Conservation (phyloP, 2,113 vertebrate genomes). For the Sorex araneus region DNA sequence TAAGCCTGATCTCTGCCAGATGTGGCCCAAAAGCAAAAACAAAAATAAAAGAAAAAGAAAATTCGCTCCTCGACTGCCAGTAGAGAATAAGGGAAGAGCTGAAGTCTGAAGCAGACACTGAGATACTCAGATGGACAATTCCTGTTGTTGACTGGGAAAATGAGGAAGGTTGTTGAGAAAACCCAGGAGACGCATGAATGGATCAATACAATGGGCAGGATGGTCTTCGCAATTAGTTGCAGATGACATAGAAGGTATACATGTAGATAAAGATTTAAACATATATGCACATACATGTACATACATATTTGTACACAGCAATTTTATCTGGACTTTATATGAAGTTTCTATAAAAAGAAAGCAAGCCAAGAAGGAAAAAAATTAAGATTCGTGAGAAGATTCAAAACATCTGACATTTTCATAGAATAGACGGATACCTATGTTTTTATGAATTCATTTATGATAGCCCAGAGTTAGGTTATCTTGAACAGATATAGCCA, state of each 20-base stretch:
- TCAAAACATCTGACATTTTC: constrained; percentile 6
- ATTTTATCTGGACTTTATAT: background rate
- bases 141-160: constrained; percentile 28
- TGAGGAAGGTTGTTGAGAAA: background rate
- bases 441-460: background rate
- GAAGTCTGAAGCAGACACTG: background rate
- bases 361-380: constrained; percentile 15
- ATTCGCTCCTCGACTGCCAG: background rate
- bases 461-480: constrained; percentile 29
- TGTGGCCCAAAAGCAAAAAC: no score
- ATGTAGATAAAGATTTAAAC: no score
- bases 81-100: background rate
- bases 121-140: background rate
- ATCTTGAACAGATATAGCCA: background rate
- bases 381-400: constrained; percentile 18
- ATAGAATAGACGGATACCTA: background rate
- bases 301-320: no score
- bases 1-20: no score
- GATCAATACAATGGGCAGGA: background rate
- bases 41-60: no score
- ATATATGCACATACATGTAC: no score
- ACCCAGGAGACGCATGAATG: background rate
- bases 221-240: no score
- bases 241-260: no score
- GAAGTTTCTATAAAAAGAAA: background rate